Base-by-base conservation (phyloP, 2,797 vertebrate species). In the Xiphorhynchus erythropygius region DNA sequence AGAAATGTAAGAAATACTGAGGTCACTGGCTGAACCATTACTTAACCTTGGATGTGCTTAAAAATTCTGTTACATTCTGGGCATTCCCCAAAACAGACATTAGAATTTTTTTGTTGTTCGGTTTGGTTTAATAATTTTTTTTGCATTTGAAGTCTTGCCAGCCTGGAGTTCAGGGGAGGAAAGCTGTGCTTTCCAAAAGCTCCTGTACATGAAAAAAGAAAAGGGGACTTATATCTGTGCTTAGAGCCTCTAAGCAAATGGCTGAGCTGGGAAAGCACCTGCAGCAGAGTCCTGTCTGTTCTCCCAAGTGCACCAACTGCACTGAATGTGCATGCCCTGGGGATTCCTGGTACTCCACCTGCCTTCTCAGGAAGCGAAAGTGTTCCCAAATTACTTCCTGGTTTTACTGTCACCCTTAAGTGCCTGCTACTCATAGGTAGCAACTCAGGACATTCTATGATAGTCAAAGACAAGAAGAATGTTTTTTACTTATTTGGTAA, bases 291-390 rank as follows among this genome's bases (percentile, higher is more conserved):
- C 13, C 62, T 30, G 13, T 13, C n/a, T 21, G 16, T 15, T 24
- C 47, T 50, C 56, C 27, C 21, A 13, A 6, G 22, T 1, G 24
- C 44, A 28, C 24, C 37, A n/a, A 3, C 4, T 18, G 24, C 19
- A 7, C 21, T 2, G 5, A 13, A 6, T 0, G 4, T 4, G 27
- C 50, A 32, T 32, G 18, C 30, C 21, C 18, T 35, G 42, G 33
- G 33, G 11, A 46, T 32, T 19, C 16, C 39, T 22, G 53, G 8
- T 32, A 24, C 44, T 33, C 2, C 6, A 39, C 9, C 35, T 42
- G 68, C 59, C 33, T 50, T 37, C 63, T 50, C 2, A 0, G 49
- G 44, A 83, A 80, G 53, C 9, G 50, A 11, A 46, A 47, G 22
- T 32, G 59, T 56, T 52, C 24, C 25, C 69, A 15, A 53, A 46